Base-by-base conservation (phyloP, 2,797 vertebrate species). In the Pseudopleuronectes americanus region DNA sequence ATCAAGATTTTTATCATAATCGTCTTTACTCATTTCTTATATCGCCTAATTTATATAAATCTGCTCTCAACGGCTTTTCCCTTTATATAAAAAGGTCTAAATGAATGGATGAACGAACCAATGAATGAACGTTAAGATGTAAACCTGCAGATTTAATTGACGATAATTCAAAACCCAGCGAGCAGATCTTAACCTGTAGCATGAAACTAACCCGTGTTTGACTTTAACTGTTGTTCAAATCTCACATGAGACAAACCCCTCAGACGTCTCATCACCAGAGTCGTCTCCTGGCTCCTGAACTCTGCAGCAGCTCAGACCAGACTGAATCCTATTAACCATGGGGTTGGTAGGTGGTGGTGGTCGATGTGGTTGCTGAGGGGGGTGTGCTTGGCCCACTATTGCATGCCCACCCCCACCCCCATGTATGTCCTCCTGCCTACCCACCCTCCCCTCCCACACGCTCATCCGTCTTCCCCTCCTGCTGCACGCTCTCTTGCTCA, bases 311-410 rank as follows among this genome's bases (percentile, higher is more conserved):
- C 79, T 80, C 77, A 75, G 81, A 70, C 67, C 87, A 89, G 85
- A 89, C 85, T 38, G 87, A 92, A 92, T 93, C 92, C 87, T 85
- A 91, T 90, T 90, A 90, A 84, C 76, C 70, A 81, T 74, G 59
- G 45, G 49, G 38, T 31, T 58, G 66, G 58, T 36, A 17, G 19
- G 51, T 12, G 7, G 14, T 19, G 22, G 43, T 57, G 53, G 43
- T 45, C 0, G 13, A 4, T 6, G 43, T 45, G 12, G 49, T 23
- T 23, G 38, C 53, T 54, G 56, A 54, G 38, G 56, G 74, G 77
- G 9, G 13, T 41, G 78, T 76, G 83, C 87, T 84, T 88, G 73
- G 86, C 85, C 88, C 81, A 90, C 80, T 86, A 88, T 84, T 81
- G 74, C 84, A 83, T 80, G 67, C 80, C 88, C 43, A 78, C 86